phyloP scores from a whole-genome alignment of 2,113 vertebrate species.

The Castor canadensis region DNA sequence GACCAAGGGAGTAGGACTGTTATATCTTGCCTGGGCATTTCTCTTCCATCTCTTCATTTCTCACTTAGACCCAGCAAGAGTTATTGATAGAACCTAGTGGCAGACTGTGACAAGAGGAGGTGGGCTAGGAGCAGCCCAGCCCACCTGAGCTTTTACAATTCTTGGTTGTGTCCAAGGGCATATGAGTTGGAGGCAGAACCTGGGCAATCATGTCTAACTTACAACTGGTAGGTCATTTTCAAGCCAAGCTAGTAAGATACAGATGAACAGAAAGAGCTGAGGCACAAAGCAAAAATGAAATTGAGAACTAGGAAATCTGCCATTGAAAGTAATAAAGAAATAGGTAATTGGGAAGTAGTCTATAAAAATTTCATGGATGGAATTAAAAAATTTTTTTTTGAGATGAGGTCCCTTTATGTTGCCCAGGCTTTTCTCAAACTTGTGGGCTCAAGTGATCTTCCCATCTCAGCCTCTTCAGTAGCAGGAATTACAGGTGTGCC shows the following conservation, averaged over 20 bases:
- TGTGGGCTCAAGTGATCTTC: too few species aligned
- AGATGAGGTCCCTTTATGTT: too few species aligned
- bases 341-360: background rate
- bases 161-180: background rate
- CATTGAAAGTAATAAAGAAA: background rate
- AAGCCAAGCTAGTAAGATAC: background rate
- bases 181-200: background rate
- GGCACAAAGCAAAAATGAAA: background rate
- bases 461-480: too few species aligned
- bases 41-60: background rate
- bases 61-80: background rate
- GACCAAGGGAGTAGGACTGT: background rate
- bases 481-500: too few species aligned
- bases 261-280: background rate
- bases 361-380: background rate
- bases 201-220: background rate
- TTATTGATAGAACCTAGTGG: background rate
- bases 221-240: background rate
- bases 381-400: background rate
- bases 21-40: background rate
- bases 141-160: background rate
- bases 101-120: background rate
- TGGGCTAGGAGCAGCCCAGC: background rate
- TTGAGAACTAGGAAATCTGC: background rate
- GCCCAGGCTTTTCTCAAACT: too few species aligned